Percentiles rank a stretch among this genome's conserved stretches.
Evolutionary conservation across 2,888 invertebrate species (phyloP).

Genomic region (Anarsia innoxiella): DNA sequence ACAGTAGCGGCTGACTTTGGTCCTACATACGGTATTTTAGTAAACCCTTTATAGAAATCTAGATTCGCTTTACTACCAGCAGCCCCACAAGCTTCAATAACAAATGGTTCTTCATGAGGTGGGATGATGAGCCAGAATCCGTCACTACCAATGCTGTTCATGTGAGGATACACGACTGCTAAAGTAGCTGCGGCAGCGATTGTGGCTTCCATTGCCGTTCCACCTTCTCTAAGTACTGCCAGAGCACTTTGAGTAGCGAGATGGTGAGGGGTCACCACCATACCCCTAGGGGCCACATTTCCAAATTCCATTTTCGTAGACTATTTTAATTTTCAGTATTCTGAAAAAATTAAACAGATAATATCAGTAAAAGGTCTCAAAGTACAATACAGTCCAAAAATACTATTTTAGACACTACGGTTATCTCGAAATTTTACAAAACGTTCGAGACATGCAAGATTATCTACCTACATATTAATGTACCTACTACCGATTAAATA

Average conservation of each 20-base stretch:
- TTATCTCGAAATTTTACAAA: too few species aligned
- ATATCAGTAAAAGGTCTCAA: too few species aligned
- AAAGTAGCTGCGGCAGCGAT: slow-evolving; percentile 62
- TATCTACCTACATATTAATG: too few species aligned
- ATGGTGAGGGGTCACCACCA: slow-evolving; percentile 65
- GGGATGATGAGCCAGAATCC: slow-evolving; percentile 62
- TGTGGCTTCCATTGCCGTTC: slow-evolving; percentile 62
- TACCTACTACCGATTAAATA: too few species aligned
- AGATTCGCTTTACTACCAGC: slow-evolving; percentile 50
- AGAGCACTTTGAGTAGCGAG: slow-evolving; percentile 59
- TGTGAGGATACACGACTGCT: slow-evolving; percentile 59
- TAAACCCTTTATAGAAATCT: slow-evolving; percentile 37
- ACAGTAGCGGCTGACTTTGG: slow-evolving; percentile 55
- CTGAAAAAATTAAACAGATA: too few species aligned
- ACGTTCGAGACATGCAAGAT: too few species aligned
- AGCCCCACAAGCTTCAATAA: slow-evolving; percentile 57
- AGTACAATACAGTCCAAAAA: too few species aligned
- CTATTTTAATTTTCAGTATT: too few species aligned
- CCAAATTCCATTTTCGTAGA: too few species aligned
- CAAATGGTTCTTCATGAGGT: slow-evolving; percentile 50
- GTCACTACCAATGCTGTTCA: slow-evolving; percentile 63
- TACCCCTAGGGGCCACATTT: slow-evolving; percentile 45
- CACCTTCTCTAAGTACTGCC: slow-evolving; percentile 49
- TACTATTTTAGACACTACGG: too few species aligned
- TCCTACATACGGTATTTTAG: slow-evolving; percentile 45